A percentile compares a stretch with the other conserved stretches of the same genome.
These are phyloP conservation scores for Melanostoma mellinum DNA, from an alignment of 2,888 invertebrate species.

Conservation along the genomic window DNA sequence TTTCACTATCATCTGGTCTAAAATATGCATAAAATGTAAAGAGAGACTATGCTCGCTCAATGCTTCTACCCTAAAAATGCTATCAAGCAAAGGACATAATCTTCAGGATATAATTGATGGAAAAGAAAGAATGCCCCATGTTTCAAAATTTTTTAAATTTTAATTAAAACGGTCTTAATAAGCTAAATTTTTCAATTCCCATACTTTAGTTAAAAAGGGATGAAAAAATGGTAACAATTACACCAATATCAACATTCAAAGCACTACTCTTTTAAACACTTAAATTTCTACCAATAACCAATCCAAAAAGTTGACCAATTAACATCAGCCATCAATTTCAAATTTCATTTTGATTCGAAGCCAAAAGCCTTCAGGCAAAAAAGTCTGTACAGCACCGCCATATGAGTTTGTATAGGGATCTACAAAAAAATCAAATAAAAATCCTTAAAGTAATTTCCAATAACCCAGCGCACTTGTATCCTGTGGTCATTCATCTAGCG, in stretches of 20 bases:
- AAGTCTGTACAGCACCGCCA: conserved; percentile 4
- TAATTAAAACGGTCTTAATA: no score
- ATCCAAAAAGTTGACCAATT: conserved; percentile 56
- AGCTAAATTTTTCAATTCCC: no score
- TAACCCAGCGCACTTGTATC: conserved; percentile 63
- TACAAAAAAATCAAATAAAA: conserved; percentile 52
- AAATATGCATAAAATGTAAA: no score
- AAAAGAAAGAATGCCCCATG: no score
- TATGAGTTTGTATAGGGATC: conserved; percentile 20
- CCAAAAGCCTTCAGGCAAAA: conserved; percentile 32
- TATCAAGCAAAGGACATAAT: no score
- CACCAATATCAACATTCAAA: conserved; percentile 7
- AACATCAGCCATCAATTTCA: conserved; percentile 63
- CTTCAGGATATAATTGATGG: no score
- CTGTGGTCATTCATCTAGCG: conserved; percentile 61
- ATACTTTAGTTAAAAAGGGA: no score
- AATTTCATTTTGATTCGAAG: conserved; percentile 60
- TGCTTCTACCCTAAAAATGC: no score
- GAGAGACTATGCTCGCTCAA: no score
- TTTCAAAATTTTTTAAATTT: no score
- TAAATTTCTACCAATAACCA: not conserved
- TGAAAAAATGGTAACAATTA: not conserved
- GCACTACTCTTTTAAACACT: conserved; percentile 25
- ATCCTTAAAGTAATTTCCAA: conserved; percentile 67
- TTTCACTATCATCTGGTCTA: no score